phyloP scores from a whole-genome alignment of 2,888 invertebrate species.

The Alcis repandata region DNA sequence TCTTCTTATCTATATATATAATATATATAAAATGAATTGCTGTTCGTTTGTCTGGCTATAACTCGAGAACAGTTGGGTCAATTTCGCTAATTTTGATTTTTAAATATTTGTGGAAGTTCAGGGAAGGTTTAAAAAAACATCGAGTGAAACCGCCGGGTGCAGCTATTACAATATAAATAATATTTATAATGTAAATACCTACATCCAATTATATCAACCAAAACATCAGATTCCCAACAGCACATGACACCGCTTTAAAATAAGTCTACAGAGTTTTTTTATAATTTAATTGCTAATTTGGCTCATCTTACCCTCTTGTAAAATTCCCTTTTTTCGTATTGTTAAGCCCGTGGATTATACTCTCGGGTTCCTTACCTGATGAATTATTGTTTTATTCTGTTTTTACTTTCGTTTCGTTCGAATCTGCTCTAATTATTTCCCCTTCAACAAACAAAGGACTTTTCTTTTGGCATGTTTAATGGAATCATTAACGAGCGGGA shows the following conservation, averaged over 20 bases:
- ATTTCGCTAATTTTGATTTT: too few relatives aligned
- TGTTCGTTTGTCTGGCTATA: too few relatives aligned
- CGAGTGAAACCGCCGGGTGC: too few relatives aligned
- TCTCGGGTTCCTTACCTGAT: constrained; percentile 69
- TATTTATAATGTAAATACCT: constrained; percentile 33
- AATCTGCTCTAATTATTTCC: constrained; percentile 81
- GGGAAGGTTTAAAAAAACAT: too few relatives aligned
- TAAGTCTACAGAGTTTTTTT: constrained; percentile 63
- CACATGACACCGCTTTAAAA: constrained; percentile 69
- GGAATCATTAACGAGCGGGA: constrained; percentile 26
- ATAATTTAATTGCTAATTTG: constrained; percentile 83
- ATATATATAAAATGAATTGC: too few relatives aligned
- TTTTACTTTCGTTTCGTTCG: constrained; percentile 67
- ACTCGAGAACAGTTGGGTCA: too few relatives aligned
- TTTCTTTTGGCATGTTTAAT: constrained; percentile 27
- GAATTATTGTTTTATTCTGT: constrained; percentile 71
- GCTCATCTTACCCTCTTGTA: constrained; percentile 58
- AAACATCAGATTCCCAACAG: constrained; percentile 57
- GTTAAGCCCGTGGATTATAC: constrained; percentile 72
- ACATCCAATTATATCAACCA: constrained; percentile 49
- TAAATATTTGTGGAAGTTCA: too few relatives aligned
- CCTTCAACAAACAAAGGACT: constrained; percentile 75
- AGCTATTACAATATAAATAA: too few relatives aligned
- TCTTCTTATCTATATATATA: too few relatives aligned
- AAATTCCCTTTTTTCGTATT: constrained; percentile 66